Percentiles rank a stretch among this genome's conserved stretches.
Conservation (phyloP, 2,797 vertebrate genomes). For the Tympanoctomys barrerae region DNA sequence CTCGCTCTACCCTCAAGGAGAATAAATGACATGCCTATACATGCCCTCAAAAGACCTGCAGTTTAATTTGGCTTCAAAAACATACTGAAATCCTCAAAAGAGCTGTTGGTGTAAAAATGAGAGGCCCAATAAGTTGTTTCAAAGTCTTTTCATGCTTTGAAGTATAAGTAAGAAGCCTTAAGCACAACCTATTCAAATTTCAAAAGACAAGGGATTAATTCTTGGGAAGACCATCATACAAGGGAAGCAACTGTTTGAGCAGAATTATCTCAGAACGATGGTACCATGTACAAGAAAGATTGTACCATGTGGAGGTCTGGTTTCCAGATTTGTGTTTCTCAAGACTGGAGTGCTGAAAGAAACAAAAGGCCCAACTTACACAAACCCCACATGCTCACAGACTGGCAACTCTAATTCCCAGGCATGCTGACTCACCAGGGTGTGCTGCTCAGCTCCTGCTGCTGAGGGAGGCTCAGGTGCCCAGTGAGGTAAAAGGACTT, state of each 20-base stretch:
- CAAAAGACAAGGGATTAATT: constrained; percentile 75
- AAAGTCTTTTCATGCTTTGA: constrained; percentile 11
- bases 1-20: constrained; percentile 29
- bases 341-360: constrained; percentile 70
- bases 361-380: constrained; percentile 80
- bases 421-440: constrained; percentile 61
- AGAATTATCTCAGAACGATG: constrained; percentile 71
- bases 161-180: background rate
- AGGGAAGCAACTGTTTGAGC: constrained; percentile 67
- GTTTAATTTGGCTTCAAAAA: constrained; percentile 49
- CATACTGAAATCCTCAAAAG: background rate
- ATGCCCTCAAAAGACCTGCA: constrained; percentile 34
- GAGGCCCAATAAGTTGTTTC: background rate
- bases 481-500: constrained; percentile 43
- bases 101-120: constrained; percentile 57
- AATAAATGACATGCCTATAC: constrained; percentile 44
- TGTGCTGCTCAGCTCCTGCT: constrained; percentile 66
- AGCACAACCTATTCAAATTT: constrained; percentile 54
- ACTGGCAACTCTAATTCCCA: constrained; percentile 65
- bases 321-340: constrained; percentile 79
- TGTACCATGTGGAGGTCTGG: constrained; percentile 73
- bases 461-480: constrained; percentile 29
- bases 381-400: constrained; percentile 75
- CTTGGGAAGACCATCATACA: constrained; percentile 61
- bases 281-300: constrained; percentile 70